Base-by-base conservation (phyloP, 30 jellyfish, hydroid and myxozoan species). In the Nemopilema nomurai region DNA sequence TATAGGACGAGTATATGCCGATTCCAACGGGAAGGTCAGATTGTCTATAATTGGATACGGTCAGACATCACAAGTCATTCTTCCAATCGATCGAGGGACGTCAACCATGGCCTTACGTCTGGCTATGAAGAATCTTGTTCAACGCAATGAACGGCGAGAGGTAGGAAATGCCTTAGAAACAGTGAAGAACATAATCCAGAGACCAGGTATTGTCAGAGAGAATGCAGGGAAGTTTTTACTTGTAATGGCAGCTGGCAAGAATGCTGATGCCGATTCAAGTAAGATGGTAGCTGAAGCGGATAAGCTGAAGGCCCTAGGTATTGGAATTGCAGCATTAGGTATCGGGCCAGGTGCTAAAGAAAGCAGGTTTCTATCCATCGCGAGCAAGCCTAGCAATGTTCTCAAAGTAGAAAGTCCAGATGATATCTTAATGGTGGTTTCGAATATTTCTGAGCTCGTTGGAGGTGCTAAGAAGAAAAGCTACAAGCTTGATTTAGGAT, bases 201-300 rank as follows among this genome's bases (percentile, higher is more conserved):
- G 51, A n/a, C 25, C 30, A 1, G 51, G 49, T 16, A 69, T 30
- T 21, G 83, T 66, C 22, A 33, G 96, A 69, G 51, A 28, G 9
- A 32, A 53, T 80, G 83, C 89, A 52, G 87, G 24, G 26, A 89
- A 74, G 17, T 86, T 82, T 28, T 1, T 89, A 0, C 78, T 89
- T 27, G 51, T 89, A 1, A 22, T 89, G 21, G 52, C 73, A 19
- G 77, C 97, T 28, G 97, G 97, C 1, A 76, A 65, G 66, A 75
- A 70, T 31, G 1, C 28, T 18, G 27, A 18, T 20, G 52, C 78
- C 20, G 49, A 22, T 41, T 9, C 18, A 49, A 66, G 69, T 16
- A 31, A 73, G 18, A n/a, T 73, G 69, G 13, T 33, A 21, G 18
- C 20, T 19, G 70, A 73, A 33, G 50, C 83, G 20, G 77, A 77